Base-by-base conservation (phyloP, 2,888 invertebrate species). In the Phengaris arion region DNA sequence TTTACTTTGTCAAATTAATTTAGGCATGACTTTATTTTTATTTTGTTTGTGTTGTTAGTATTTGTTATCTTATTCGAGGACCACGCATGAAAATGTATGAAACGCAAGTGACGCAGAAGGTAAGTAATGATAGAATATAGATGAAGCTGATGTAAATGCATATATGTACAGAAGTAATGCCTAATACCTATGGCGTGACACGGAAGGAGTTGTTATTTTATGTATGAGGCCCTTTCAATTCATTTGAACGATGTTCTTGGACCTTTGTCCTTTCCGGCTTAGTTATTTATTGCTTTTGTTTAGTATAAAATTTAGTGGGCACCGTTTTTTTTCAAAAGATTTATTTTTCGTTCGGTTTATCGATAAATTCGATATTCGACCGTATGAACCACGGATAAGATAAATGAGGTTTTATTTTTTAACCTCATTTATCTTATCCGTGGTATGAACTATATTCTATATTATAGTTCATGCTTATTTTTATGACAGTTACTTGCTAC, bases 201-300 rank as follows among this genome's bases (percentile, higher is more conserved):
- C 77, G 78, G 79, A 78, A 83, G 84, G 81, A 83, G 80, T 81
- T 83, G 84, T 89, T 92, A 91, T 90, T 89, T 92, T 91, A 92
- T 92, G 91, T 92, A 92, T 92, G 92, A 92, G 87, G 83, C 87
- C 90, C 87, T 91, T 92, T 90, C 92, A 91, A 92, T 92, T 92
- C 91, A 92, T 92, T 92, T 91, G 89, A 86, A 86, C 87, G 86
- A 87, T 87, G 87, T 88, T 87, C 85, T 86, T 85, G 87, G 88
- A 90, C 90, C 92, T 91, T 89, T 89, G 90, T 91, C 92, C 90
- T 87, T 91, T 91, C 89, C 90, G 91, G 91, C 88, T 90, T 90
- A 90, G 87, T 92, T 91, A 92, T 92, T 92, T 92, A 92, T 91
- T 91, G 88, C 88, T 85, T 82, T 86, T 89, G 88, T 91, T 89